Base-by-base conservation (phyloP, 2,888 invertebrate genomes). In the Macroteleia sp. region DNA sequence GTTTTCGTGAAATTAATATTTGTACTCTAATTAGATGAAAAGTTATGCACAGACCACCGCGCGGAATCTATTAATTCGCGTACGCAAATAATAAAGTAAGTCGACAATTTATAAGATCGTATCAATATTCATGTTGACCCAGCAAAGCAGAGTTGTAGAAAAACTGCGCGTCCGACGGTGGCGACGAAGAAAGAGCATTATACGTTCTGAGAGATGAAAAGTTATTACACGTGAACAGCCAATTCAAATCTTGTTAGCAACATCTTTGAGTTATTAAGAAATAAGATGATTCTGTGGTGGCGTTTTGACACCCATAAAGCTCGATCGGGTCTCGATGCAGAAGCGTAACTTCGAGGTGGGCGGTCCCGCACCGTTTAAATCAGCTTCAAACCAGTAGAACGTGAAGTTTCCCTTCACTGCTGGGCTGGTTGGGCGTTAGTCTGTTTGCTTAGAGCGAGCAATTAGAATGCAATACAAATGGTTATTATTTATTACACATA, bases 341-440 rank as follows among this genome's bases (percentile, higher is more conserved):
- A 83, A 85, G 84, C 84, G 83, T 80, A 88, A 88, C 85, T 84
- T 87, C 89, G 74, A 86, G 87, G 85, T 91, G 88, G 90, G 91
- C 90, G 90, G 91, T 90, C 89, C 90, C 88, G 86, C 90, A 90
- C 90, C 88, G 88, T 87, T 90, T 91, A 91, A 91, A 91, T 90
- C 91, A 91, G 87, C 88, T 88, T 71, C 83, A 82, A 85, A 87
- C 89, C 84, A 86, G 84, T 77, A 86, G 85, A 85, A 86, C 85
- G 86, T 89, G 86, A 87, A 86, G 84, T 81, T 83, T 83, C 80
- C 79, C 82, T 57, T 54, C 70, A 44, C 54, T 56, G 32, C 71
- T 28, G 41, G 50, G 25, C 64, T 57, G 52, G 54, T 64, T 50
- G 46, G 70, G 80, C 85, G 86, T 88, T 88, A 87, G 87, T 91